Evolutionary conservation across 2,888 invertebrate species (phyloP).

Genomic region (Hypena proboscidalis): DNA sequence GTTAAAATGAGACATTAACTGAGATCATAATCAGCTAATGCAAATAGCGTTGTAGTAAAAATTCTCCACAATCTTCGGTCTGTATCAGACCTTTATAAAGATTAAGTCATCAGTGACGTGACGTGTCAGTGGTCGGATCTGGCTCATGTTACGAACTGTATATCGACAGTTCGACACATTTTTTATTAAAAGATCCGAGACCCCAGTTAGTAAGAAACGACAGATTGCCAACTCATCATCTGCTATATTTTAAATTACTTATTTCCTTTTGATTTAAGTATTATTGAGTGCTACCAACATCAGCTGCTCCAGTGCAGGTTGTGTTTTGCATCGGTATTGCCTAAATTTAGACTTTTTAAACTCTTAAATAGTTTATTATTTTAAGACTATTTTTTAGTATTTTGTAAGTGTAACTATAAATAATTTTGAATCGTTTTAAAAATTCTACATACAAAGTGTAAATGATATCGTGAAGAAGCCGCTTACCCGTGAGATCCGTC

Average conservation of each 20-base stretch:
- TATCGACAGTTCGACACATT: constrained; percentile 15
- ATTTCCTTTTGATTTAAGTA: constrained; percentile 4
- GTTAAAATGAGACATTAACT: too few relatives aligned
- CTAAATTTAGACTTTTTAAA: too few relatives aligned
- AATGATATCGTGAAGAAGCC: too few relatives aligned
- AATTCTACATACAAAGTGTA: too few relatives aligned
- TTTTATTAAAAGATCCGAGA: constrained; percentile 8
- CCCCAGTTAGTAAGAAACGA: constrained; percentile 7
- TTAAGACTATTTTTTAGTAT: too few relatives aligned
- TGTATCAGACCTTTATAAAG: constrained; percentile 11
- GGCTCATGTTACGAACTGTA: constrained; percentile 7
- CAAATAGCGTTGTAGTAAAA: too few relatives aligned
- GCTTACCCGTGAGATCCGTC: too few relatives aligned
- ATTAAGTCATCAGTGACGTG: constrained; percentile 16
- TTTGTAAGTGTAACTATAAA: too few relatives aligned
- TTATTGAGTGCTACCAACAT: not conserved
- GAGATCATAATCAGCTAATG: too few relatives aligned
- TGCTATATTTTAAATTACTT: constrained; percentile 5
- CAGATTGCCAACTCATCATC: constrained; percentile 15
- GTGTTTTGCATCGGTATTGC: too few relatives aligned
- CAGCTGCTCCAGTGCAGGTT: constrained; percentile 9
- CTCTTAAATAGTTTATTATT: too few relatives aligned
- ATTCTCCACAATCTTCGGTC: constrained; percentile 2
- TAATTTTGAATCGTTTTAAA: too few relatives aligned
- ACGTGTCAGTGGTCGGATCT: constrained; percentile 8